phyloP scores from a whole-genome alignment of 2,888 invertebrate genomes.

The Philereme transversata region DNA sequence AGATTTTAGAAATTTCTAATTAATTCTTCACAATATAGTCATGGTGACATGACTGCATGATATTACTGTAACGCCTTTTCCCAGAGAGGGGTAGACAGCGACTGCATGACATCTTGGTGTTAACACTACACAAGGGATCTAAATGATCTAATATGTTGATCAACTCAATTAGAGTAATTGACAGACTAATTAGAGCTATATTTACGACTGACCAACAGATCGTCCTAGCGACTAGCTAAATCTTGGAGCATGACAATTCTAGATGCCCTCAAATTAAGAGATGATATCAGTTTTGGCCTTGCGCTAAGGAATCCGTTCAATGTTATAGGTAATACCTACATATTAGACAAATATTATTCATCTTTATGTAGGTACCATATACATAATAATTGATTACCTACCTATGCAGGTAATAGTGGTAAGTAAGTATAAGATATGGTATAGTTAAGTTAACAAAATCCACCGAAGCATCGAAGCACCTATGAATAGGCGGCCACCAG shows the following conservation, averaged over 20 bases:
- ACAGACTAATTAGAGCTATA: conserved; percentile 15
- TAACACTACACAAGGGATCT: conserved; percentile 21
- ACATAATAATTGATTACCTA: background rate
- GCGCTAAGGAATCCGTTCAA: background rate
- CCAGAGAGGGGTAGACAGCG: too few species aligned
- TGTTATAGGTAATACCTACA: background rate
- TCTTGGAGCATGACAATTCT: too few species aligned
- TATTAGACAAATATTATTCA: too few species aligned
- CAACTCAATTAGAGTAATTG: conserved; percentile 36
- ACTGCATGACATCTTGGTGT: background rate
- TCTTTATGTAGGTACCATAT: background rate
- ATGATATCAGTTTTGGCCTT: background rate
- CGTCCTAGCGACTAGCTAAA: background rate
- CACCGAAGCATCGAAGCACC: background rate
- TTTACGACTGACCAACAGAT: background rate
- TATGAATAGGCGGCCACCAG: background rate
- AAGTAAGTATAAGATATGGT: background rate
- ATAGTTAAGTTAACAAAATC: background rate
- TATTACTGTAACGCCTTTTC: too few species aligned
- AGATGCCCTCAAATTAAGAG: background rate
- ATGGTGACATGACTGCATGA: too few species aligned
- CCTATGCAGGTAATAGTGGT: too few species aligned
- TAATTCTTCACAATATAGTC: too few species aligned
- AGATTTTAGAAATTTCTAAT: too few species aligned
- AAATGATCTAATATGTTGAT: conserved; percentile 26